Base-by-base conservation (phyloP, 2,113 vertebrate genomes). In the Pygathrix nemaeus region DNA sequence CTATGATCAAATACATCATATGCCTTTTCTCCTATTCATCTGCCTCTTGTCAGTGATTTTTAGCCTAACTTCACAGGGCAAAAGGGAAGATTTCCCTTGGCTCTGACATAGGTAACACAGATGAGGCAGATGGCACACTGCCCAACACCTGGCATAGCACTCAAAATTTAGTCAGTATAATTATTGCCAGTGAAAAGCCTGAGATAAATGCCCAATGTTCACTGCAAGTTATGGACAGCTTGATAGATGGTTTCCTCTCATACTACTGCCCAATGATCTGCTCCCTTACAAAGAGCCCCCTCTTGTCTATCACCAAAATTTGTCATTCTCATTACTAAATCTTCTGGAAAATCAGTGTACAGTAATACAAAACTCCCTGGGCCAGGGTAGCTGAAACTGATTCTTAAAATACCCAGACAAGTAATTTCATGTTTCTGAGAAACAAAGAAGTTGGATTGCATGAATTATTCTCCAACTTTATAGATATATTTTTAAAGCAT, bases 321-420 rank as follows among this genome's bases (percentile, higher is more conserved):
- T 50, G 43, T 43, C n/a, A 85, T 80, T 84, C 40, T 93, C 35
- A 66, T 17, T 35, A 32, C 78, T 80, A 95, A 84, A 48, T 45
- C 61, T 66, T 70, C 66, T 21, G 14, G 81, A 52, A 97, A 94
- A 95, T 64, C 68, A 52, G 72, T 48, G 43, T 32, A 78, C 43
- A 86, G 27, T 73, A 38, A 88, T 43, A 59, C 14, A 94, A 81
- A 95, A 57, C 35, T 64, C 23, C 52, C 27, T 35, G 25, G n/a
- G 88, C 21, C 43, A 59, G 25, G 17, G 13, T 48, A 30, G 32
- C 61, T 83, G 17, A 88, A 97, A 73, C 5, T 2, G 38, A 79
- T 91, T 86, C 61, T 94, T 35, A 68, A 80, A 83, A 79, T 92
- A 38, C 25, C 78, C 40, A 94, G 70, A 78, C 11, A 95, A 90